Percentiles rank a stretch among this genome's conserved stretches.
These are phyloP conservation scores for Phymanthus crucifer DNA, from an alignment of 92 coral and sea anemone genomes.

Conservation along the genomic window DNA sequence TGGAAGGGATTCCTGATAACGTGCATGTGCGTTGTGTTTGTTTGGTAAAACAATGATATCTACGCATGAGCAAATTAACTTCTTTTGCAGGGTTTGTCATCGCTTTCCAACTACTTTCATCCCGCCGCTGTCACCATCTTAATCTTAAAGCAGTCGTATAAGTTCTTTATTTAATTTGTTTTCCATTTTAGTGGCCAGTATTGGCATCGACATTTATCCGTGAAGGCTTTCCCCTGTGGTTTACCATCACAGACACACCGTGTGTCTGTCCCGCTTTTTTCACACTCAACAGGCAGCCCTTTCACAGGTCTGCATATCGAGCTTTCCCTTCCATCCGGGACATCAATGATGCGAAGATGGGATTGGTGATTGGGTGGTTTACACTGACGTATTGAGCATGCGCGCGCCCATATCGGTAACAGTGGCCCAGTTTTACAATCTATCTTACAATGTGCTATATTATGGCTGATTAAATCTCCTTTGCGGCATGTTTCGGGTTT, in stretches of 20 bases:
- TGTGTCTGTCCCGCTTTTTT: slow-evolving; percentile 77
- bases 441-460: slow-evolving; percentile 82
- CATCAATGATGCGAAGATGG: slow-evolving; percentile 76
- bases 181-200: slow-evolving; percentile 89
- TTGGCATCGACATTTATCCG: slow-evolving; percentile 94
- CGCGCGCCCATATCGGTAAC: slow-evolving; percentile 92
- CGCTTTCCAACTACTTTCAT: background rate
- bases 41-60: too few species aligned
- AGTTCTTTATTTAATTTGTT: slow-evolving; percentile 9
- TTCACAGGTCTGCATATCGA: slow-evolving; percentile 89
- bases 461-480: slow-evolving; percentile 87
- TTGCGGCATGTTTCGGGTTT: slow-evolving; percentile 85
- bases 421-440: slow-evolving; percentile 94
- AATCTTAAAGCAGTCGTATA: background rate
- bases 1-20: too few species aligned
- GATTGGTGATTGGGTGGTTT: slow-evolving; percentile 73
- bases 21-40: too few species aligned
- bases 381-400: slow-evolving; percentile 92
- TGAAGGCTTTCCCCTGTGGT: slow-evolving; percentile 64
- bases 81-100: background rate
- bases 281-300: slow-evolving; percentile 74
- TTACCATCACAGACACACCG: slow-evolving; percentile 98
- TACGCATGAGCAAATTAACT: background rate
- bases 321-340: slow-evolving; percentile 75
- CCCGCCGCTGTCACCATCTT: background rate